phyloP scores from a whole-genome alignment of 1,140 invertebrate genomes.

The Pentalonia nigronervosa region DNA sequence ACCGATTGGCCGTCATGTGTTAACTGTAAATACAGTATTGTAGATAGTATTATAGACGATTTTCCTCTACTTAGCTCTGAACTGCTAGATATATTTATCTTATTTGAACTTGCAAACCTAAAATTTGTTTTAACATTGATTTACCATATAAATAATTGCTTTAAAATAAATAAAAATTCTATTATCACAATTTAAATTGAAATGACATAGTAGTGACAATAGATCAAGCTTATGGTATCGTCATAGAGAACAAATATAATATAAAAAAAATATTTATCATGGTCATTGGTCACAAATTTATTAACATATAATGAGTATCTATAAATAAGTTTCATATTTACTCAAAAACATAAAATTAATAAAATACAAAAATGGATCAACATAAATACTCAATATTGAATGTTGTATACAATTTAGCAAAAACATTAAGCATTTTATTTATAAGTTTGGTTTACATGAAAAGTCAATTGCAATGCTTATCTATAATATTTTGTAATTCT shows the following conservation, averaged over 20 bases:
- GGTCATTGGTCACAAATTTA: not conserved
- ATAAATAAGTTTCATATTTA: not conserved
- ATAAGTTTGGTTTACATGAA: not conserved
- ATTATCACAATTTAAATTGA: not conserved
- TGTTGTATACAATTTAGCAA: not conserved
- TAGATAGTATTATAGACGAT: too few relatives aligned
- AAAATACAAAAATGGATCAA: not conserved
- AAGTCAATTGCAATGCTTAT: not conserved
- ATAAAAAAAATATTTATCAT: not conserved
- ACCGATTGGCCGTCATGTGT: too few relatives aligned
- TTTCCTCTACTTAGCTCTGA: too few relatives aligned
- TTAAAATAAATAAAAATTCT: not conserved
- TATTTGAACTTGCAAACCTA: not conserved
- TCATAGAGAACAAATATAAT: not conserved
- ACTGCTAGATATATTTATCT: not conserved
- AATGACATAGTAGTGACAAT: not conserved
- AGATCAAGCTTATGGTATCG: not conserved
- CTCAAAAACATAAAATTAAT: not conserved
- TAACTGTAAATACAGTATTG: too few relatives aligned
- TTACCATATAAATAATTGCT: not conserved
- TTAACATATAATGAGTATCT: not conserved
- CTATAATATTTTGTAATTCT: not conserved
- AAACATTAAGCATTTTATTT: not conserved
- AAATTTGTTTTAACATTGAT: not conserved
- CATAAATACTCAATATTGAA: conserved; percentile 4